Percentiles rank a stretch among this genome's conserved stretches.
Conservation (phyloP, 2,888 invertebrate genomes). For the Plagodis pulveraria region DNA sequence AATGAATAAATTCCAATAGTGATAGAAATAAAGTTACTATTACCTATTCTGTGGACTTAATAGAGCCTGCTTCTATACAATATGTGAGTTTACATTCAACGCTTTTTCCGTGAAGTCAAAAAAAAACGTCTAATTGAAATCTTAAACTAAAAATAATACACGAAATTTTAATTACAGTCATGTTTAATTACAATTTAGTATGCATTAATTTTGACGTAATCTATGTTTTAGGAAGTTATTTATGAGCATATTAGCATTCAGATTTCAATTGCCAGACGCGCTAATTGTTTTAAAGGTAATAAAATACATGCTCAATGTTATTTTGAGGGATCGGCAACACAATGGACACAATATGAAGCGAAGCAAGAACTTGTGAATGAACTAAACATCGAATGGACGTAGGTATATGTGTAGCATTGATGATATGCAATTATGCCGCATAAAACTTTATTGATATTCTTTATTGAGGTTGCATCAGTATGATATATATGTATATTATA, state of each 20-base stretch:
- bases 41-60: neutral
- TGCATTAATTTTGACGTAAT: slow-evolving; percentile 3
- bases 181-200: neutral
- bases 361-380: slow-evolving; percentile 11
- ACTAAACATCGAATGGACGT: slow-evolving; percentile 7
- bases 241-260: slow-evolving; percentile 1
- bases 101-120: too few relatives aligned
- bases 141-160: slow-evolving; percentile 1
- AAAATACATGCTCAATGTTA: neutral
- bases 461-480: slow-evolving; percentile 1
- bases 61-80: too few relatives aligned
- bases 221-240: slow-evolving; percentile 5
- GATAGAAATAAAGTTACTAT: slow-evolving; percentile 2
- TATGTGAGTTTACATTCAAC: too few relatives aligned
- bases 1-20: slow-evolving; percentile 20
- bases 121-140: neutral
- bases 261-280: slow-evolving; percentile 1
- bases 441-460: slow-evolving; percentile 1
- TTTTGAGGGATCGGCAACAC: slow-evolving; percentile 1
- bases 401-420: slow-evolving; percentile 15
- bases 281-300: slow-evolving; percentile 1
- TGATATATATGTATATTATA: too few relatives aligned
- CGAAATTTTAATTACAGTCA: slow-evolving; percentile 1
- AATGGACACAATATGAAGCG: neutral
- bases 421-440: neutral